Conservation (phyloP, 1,140 invertebrate species). For the Hestina assimilis region DNA sequence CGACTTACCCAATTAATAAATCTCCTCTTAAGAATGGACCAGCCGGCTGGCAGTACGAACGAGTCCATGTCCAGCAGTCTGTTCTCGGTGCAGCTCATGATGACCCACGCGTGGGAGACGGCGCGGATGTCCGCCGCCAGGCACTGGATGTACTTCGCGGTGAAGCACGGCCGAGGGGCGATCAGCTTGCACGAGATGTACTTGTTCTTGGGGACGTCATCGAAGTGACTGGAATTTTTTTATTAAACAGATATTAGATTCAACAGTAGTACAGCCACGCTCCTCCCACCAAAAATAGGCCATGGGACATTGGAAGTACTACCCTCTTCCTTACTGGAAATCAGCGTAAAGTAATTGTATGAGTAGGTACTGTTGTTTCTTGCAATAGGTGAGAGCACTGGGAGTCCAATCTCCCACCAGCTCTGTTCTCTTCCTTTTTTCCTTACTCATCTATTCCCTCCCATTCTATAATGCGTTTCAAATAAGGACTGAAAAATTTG, state of each 20-base stretch:
- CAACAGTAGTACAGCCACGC: too few relatives aligned
- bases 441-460: too few relatives aligned
- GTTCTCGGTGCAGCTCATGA: constrained; percentile 72
- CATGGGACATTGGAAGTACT: too few relatives aligned
- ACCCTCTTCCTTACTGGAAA: too few relatives aligned
- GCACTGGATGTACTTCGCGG: constrained; percentile 80
- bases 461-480: too few relatives aligned
- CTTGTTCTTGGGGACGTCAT: constrained; percentile 78
- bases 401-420: too few relatives aligned
- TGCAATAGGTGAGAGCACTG: too few relatives aligned
- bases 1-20: constrained; percentile 76
- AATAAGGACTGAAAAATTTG: too few relatives aligned
- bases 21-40: constrained; percentile 69
- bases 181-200: constrained; percentile 78
- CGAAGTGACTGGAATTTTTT: constrained; percentile 68
- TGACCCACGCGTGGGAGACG: constrained; percentile 80
- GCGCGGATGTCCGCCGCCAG: constrained; percentile 77
- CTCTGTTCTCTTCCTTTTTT: too few relatives aligned
- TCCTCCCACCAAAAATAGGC: too few relatives aligned
- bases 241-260: not conserved
- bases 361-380: too few relatives aligned
- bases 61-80: constrained; percentile 59
- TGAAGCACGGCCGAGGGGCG: constrained; percentile 80
- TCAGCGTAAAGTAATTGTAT: too few relatives aligned
- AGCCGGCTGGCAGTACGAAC: constrained; percentile 76